These are phyloP conservation scores for Hycleus cichorii DNA, from an alignment of 1,140 invertebrate species.

Conservation along the genomic window DNA sequence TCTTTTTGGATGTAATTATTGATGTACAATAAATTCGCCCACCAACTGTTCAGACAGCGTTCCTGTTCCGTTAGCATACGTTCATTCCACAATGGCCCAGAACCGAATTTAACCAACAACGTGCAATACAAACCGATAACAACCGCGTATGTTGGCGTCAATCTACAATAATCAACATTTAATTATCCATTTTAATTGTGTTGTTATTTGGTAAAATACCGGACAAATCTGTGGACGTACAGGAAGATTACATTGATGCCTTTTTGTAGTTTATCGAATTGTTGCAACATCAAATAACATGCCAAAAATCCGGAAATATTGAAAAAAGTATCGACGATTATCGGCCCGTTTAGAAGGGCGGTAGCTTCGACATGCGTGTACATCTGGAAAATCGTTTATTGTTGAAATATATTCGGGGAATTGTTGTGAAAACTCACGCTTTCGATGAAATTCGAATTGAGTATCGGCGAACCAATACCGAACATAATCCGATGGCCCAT, in stretches of 20 bases:
- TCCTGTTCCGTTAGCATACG: constrained; percentile 54
- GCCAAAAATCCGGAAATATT: constrained; percentile 61
- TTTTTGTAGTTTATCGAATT: constrained; percentile 55
- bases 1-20: constrained; percentile 71
- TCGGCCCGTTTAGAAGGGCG: constrained; percentile 54
- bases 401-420: neutral
- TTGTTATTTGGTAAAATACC: constrained; percentile 38
- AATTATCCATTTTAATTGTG: neutral
- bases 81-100: constrained; percentile 60
- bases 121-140: constrained; percentile 65
- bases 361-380: constrained; percentile 30
- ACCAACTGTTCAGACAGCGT: constrained; percentile 67
- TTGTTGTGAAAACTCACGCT: constrained; percentile 40
- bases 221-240: constrained; percentile 54
- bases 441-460: constrained; percentile 55
- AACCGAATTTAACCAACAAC: constrained; percentile 55
- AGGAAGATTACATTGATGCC: constrained; percentile 52
- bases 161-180: constrained; percentile 42
- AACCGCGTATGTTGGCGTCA: constrained; percentile 61
- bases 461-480: constrained; percentile 53
- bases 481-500: constrained; percentile 56
- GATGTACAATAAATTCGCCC: constrained; percentile 76
- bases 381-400: constrained; percentile 15
- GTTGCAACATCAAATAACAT: constrained; percentile 52
- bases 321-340: constrained; percentile 65